Evolutionary conservation across 2,888 invertebrate species (phyloP), one percentile per base, ranked within the genome.

Genomic region (Volucella zonaria): DNA sequence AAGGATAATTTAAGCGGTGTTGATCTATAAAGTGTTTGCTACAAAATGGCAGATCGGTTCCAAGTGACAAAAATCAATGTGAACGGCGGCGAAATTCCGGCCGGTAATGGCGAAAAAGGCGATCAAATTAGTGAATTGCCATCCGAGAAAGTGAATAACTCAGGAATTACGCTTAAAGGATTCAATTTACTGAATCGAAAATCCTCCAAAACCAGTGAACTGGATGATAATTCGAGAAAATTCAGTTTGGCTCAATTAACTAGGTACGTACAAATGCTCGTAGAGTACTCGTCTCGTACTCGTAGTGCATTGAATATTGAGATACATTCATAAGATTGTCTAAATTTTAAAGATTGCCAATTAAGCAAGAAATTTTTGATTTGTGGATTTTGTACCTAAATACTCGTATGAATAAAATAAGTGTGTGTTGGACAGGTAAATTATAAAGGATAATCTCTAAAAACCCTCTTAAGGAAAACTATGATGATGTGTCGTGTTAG

Each of bases 201-300:
- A 76, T 66, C 87, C 1, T 90, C 90, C 1, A 88, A 49, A 4
- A 78, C 10, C 42, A 78, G 42, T 6, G 86, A 87, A 10, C 70
- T 56, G 14, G 87, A 87, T 12, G 90, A 92, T 18, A 74, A 83
- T 42, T 64, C 86, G 38, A 89, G 92, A 9, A 92, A 92, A 81
- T 91, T 90, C 76, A 91, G 91, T 86, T 89, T 92, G 87, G 91
- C 91, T 3, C 92, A 92, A 75, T 83, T 92, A 23, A 91, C 92
- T 75, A 90, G 90, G 92, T 92, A 88, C 81, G 90, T 89, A 74
- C 52, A 40, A 18, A 15, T 66, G 1, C 15, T 31, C 31, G 4
- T 31, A 31, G 31, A 6, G 1, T 18, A 18, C 18, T 18, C 18
- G 18, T 6, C 18, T 18, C 18, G 18, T 6, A 31, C 6, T 31